A percentile compares a stretch with the other conserved stretches of the same genome.
phyloP scores from a whole-genome alignment of 2,113 vertebrate species.

The Numida meleagris region DNA sequence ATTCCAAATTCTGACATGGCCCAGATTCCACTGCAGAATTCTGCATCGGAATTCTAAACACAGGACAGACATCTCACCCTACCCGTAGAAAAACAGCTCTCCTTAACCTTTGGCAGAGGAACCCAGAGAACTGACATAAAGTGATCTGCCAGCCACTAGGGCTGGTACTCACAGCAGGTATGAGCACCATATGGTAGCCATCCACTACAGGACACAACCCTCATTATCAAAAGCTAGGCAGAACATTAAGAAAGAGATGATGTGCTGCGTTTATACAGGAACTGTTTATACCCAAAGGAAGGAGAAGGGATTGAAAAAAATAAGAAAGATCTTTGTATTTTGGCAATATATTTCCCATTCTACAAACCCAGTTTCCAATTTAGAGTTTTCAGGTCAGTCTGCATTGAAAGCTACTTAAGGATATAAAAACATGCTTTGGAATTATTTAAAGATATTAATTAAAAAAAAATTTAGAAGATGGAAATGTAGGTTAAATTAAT shows the following conservation, averaged over 20 bases:
- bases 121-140: neutral
- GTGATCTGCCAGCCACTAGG: neutral
- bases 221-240: neutral
- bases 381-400: neutral
- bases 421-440: neutral
- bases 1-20: neutral
- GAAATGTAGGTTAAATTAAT: neutral
- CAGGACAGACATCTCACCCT: neutral
- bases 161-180: neutral
- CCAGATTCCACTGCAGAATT: neutral
- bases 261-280: accelerated
- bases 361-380: neutral
- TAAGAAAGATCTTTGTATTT: neutral
- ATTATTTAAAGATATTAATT: neutral
- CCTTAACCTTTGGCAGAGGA: neutral
- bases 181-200: neutral
- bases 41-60: neutral
- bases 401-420: neutral
- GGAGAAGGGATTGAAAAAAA: neutral
- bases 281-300: neutral
- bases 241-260: neutral
- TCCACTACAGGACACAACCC: neutral
- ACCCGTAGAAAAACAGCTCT: neutral
- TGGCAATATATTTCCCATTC: neutral
- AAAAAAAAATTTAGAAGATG: neutral